Evolutionary conservation across 2,888 invertebrate genomes (phyloP), one percentile per base, ranked within the genome.

Genomic region (Scrobipalpa costella): DNA sequence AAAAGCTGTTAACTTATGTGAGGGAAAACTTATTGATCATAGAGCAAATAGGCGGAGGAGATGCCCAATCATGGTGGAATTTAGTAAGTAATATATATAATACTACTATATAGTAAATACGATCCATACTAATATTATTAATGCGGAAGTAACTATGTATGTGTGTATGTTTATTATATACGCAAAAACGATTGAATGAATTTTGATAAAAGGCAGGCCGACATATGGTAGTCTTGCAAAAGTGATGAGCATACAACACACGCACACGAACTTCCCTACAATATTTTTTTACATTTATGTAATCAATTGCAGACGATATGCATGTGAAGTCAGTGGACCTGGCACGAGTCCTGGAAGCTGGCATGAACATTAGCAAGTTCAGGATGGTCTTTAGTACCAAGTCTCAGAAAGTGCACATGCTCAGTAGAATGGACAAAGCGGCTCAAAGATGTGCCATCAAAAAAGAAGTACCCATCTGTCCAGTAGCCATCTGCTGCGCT

Each of bases 401-500:
- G n/a, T 73, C 69, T 2, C 82, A 86, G 2, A 84, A 84, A 62
- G 70, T 83, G 27, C 72, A 76, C n/a, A 64, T 86, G 3, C 67
- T 89, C 15, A 55, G 8, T 73, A 76, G 0, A 84, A 69, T 92
- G 2, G 80, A 85, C 27, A 55, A 55, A 38, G 84, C 90, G 2
- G 73, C 77, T 38, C 71, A 87, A 27, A 19, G 21, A 92, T 89
- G 68, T 92, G 94, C 69, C 93, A 94, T 66, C 83, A 92, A 59
- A 93, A 93, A 71, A 50, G 81, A 90, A 6, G 92, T 93, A 80
- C 92, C 27, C 87, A 91, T 57, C 93, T 92, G 55, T 78, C 94
- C 96, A 0, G 90, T 97, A 7, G 97, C 95, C 2, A 95, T 97
- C 71, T 97, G 96, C 62, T 84, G 97, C 59, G 97, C 97, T 75